Percentiles rank a stretch among this genome's conserved stretches.
Evolutionary conservation across 1,140 invertebrate species (phyloP).

Genomic region (Sycophaga agraensis): DNA sequence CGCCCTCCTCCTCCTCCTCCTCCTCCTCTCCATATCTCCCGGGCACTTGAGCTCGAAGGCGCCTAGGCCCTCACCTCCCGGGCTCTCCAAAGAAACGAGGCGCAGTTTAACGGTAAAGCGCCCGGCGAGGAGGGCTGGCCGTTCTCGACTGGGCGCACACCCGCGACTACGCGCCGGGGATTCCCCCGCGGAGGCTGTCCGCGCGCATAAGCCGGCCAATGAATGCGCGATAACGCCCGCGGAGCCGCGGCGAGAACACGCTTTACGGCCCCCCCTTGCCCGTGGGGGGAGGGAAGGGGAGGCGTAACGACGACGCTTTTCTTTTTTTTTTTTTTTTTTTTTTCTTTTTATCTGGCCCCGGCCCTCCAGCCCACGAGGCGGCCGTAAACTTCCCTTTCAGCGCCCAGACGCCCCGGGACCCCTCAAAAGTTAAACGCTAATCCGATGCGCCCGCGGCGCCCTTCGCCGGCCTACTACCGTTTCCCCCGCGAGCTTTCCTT

Average conservation of each 20-base stretch:
- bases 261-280: conserved; percentile 3
- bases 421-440: background rate
- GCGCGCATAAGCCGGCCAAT: background rate
- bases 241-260: background rate
- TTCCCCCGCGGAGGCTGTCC: background rate
- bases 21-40: too few relatives aligned
- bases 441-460: background rate
- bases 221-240: conserved; percentile 1
- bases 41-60: too few relatives aligned
- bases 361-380: too few relatives aligned
- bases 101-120: conserved; percentile 18
- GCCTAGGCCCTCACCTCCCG: background rate
- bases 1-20: too few relatives aligned
- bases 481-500: too few relatives aligned
- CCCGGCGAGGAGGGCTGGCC: background rate
- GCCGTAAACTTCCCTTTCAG: background rate
- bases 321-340: too few relatives aligned
- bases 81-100: background rate
- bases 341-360: too few relatives aligned
- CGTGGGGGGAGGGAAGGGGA: too few relatives aligned
- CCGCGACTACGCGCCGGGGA: background rate
- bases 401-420: background rate
- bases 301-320: conserved; percentile 6
- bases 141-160: too few relatives aligned
- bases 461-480: too few relatives aligned